Evolutionary conservation across 1,140 invertebrate species (phyloP).

Genomic region (Atta texana): DNA sequence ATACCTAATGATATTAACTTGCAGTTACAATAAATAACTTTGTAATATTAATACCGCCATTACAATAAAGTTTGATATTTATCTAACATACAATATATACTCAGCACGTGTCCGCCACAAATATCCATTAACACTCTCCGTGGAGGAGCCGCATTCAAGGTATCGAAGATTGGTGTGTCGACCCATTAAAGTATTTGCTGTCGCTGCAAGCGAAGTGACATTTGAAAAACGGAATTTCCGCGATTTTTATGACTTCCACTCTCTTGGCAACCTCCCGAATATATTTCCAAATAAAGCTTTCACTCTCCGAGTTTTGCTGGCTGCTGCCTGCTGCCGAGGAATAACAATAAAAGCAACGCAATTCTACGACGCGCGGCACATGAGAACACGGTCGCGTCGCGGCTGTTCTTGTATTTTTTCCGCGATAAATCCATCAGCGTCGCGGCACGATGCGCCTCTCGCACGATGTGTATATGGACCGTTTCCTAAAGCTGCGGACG

Average conservation of each 20-base stretch:
- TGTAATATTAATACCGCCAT: neutral
- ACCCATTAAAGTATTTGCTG: conserved; percentile 43
- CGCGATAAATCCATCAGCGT: conserved; percentile 51
- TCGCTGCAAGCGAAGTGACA: conserved; percentile 14
- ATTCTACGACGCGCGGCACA: conserved; percentile 8
- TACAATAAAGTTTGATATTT: conserved; percentile 31
- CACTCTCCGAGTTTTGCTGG: neutral
- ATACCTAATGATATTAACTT: neutral
- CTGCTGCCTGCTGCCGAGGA: neutral
- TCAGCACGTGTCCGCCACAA: neutral
- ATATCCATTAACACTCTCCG: conserved; percentile 32
- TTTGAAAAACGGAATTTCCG: conserved; percentile 40
- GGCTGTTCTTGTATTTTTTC: conserved; percentile 31
- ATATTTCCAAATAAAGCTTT: conserved; percentile 49
- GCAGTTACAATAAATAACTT: neutral
- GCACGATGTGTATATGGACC: neutral
- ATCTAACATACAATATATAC: neutral
- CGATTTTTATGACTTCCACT: conserved; percentile 37
- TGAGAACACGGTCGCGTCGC: neutral
- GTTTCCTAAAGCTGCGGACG: conserved; percentile 6
- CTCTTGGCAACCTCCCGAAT: conserved; percentile 26
- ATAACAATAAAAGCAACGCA: conserved; percentile 22
- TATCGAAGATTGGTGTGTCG: conserved; percentile 24
- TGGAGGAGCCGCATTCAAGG: neutral
- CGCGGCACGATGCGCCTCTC: neutral